Percentiles rank a stretch among this genome's conserved stretches.
Conservation (phyloP, 2,113 vertebrate species). For the Ciconia maguari region DNA sequence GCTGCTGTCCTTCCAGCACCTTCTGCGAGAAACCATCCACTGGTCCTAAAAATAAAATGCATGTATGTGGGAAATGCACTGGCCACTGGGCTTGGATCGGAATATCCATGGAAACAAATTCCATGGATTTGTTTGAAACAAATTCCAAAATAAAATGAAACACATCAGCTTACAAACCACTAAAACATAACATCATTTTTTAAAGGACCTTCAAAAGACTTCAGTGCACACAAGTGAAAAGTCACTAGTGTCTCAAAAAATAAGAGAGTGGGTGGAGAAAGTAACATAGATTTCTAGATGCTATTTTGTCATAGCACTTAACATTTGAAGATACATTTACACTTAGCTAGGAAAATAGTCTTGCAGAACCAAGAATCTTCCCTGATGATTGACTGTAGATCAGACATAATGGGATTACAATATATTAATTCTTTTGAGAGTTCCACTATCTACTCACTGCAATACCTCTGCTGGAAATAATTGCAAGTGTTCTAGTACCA, state of each 20-base stretch:
- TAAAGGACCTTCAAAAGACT: background rate
- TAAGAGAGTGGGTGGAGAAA: background rate
- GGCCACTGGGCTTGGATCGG: background rate
- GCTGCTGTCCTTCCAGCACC: background rate
- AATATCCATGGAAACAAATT: background rate
- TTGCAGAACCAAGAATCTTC: background rate
- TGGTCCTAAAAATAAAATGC: background rate
- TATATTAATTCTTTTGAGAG: background rate
- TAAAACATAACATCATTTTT: background rate
- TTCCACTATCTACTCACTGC: background rate
- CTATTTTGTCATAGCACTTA: background rate
- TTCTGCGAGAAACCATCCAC: accelerated
- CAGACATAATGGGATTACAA: background rate
- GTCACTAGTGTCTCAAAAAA: background rate
- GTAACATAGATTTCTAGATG: background rate
- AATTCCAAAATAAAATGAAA: background rate
- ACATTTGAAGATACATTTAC: background rate
- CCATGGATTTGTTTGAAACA: background rate
- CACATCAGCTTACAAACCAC: background rate
- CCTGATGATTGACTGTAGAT: background rate
- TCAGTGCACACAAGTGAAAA: background rate
- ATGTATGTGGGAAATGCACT: background rate
- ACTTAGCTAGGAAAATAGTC: background rate
- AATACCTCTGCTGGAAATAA: background rate
- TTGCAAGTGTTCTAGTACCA: background rate